Percentiles rank a stretch among this genome's conserved stretches.
These are phyloP conservation scores for Prinia subflava DNA, from an alignment of 2,113 vertebrate genomes.

Conservation along the genomic window DNA sequence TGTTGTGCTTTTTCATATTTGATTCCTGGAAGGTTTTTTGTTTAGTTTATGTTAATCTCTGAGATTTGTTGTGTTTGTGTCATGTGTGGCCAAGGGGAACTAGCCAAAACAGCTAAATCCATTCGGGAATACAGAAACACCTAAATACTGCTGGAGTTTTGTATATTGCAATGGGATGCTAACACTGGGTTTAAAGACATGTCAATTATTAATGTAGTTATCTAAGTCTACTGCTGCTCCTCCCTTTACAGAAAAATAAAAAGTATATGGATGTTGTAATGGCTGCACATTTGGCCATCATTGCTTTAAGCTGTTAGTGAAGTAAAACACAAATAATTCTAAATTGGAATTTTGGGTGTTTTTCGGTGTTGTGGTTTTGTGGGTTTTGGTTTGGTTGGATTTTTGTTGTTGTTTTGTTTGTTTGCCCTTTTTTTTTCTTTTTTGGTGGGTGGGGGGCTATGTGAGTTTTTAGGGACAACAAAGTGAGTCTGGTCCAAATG, in stretches of 20 bases:
- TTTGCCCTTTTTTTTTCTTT: too few species aligned
- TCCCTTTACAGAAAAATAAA: background rate
- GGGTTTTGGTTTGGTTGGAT: background rate
- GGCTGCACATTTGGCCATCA: background rate
- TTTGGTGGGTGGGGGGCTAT: fast-evolving
- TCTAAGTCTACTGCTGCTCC: background rate
- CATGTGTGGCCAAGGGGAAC: background rate
- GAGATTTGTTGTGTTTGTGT: background rate
- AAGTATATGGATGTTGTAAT: too few species aligned
- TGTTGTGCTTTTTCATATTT: background rate
- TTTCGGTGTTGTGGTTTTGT: background rate
- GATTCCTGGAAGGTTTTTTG: background rate
- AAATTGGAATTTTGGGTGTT: background rate
- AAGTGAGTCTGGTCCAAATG: background rate
- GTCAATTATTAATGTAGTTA: background rate
- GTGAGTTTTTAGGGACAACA: background rate
- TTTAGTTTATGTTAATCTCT: background rate
- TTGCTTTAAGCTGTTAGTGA: background rate
- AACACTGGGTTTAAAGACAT: background rate
- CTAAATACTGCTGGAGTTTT: background rate
- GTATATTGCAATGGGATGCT: fast-evolving
- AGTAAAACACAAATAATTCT: background rate
- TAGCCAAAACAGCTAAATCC: background rate
- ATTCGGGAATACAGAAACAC: background rate
- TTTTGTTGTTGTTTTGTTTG: background rate